Evolutionary conservation across 1,140 invertebrate species (phyloP).

Genomic region (Macrocentrus cingulum): DNA sequence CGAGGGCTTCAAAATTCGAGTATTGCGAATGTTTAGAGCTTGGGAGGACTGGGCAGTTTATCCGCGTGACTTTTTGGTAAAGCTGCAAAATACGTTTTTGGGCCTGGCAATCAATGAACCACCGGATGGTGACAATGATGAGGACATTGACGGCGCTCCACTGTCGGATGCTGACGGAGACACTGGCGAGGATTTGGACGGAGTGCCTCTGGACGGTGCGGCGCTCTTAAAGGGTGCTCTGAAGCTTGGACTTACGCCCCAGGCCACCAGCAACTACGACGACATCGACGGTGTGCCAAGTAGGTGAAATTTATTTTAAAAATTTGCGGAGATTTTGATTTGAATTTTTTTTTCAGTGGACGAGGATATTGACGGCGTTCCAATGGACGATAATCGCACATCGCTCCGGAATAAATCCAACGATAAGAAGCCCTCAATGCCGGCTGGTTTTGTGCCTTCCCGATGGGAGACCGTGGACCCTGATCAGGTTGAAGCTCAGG

Average conservation of each 20-base stretch:
- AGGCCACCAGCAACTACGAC: constrained; percentile 57
- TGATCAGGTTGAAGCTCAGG: constrained; percentile 80
- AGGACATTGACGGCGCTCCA: constrained; percentile 70
- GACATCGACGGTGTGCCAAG: constrained; percentile 78
- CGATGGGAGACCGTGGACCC: constrained; percentile 96
- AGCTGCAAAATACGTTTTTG: constrained; percentile 88
- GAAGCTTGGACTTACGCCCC: constrained; percentile 59
- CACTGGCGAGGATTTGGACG: constrained; percentile 70
- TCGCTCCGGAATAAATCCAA: constrained; percentile 45
- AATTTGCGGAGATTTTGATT: too few relatives aligned
- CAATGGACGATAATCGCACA: constrained; percentile 63
- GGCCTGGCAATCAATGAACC: constrained; percentile 62
- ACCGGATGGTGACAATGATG: constrained; percentile 55
- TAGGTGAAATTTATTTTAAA: constrained; percentile 53
- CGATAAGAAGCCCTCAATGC: constrained; percentile 51
- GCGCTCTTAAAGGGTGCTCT: constrained; percentile 72
- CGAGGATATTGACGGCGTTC: constrained; percentile 82
- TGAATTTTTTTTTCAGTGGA: constrained; percentile 65
- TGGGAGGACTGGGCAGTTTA: constrained; percentile 99
- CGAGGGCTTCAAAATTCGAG: constrained; percentile 94
- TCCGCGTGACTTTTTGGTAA: constrained; percentile 89
- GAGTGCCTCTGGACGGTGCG: constrained; percentile 81
- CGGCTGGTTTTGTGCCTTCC: constrained; percentile 79
- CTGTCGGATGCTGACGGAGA: constrained; percentile 67
- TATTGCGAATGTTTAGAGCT: constrained; percentile 91